phyloP scores from a whole-genome alignment of 2,113 vertebrate genomes.

The Hemibagrus wyckioides region DNA sequence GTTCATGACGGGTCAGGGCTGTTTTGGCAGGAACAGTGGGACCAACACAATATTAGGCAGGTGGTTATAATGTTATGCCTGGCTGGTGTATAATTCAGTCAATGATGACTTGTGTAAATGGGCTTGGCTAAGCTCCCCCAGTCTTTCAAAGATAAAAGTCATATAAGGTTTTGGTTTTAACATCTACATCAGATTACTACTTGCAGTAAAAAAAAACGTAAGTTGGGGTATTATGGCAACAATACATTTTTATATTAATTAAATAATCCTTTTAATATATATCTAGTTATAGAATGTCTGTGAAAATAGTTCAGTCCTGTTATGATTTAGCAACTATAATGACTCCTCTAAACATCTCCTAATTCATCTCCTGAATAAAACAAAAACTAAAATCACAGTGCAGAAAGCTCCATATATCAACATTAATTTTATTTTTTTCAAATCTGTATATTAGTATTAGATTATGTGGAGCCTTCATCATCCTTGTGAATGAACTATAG shows the following conservation, averaged over 20 bases:
- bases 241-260: background rate
- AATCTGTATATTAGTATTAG: background rate
- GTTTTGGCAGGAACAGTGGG: too few species aligned
- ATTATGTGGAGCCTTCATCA: background rate
- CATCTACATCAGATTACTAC: background rate
- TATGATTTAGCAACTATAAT: background rate
- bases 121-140: background rate
- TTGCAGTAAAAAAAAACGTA: background rate
- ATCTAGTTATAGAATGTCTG: background rate
- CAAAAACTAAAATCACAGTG: background rate
- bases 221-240: background rate
- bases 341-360: background rate
- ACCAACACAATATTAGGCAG: too few species aligned
- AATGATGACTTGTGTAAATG: background rate
- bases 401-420: background rate
- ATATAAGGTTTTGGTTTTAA: background rate
- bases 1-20: too few species aligned
- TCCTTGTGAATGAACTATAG: background rate
- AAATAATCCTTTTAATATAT: background rate
- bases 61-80: too few species aligned
- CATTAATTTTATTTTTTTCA: background rate
- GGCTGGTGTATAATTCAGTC: slow-evolving; percentile 2
- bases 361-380: background rate
- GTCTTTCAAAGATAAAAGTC: background rate
- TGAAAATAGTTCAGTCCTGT: background rate